Evolutionary conservation across 2,797 vertebrate genomes (phyloP), one percentile per base, ranked within the genome.

Genomic region (Spinus olivaceus): DNA sequence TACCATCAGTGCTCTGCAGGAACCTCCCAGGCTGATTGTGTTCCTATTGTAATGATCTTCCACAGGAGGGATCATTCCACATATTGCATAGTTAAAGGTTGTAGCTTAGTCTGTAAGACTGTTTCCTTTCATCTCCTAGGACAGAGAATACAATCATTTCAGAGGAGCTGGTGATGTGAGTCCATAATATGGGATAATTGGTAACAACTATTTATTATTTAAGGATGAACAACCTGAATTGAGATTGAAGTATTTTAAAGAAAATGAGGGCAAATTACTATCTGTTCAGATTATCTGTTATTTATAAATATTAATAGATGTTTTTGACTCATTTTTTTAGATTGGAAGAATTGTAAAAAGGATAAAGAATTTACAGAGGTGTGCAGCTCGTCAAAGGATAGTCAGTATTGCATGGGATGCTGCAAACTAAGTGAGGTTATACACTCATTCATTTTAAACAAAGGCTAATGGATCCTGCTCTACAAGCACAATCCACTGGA

Each of bases 111-210:
- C 8, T 1, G 18, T 28, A 28, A 30, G 60, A 27, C 37, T 69
- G 25, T 79, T 88, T 54, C 42, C 42, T 44, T 30, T 14, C 11
- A 9, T 39, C 41, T 46, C 0, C 0, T 32, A 50, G 19, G 32
- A 23, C 69, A 59, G 56, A 59, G 30, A 73, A 33, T 4, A 21
- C 0, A 0, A 20, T 18, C 2, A 8, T 69, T 83, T 69, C 61
- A n/a, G 72, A 91, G 69, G 67, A 88, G 20, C 23, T 11, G 50
- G 7, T 28, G 20, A 71, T 16, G 3, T 33, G 4, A 44, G 76
- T 50, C 39, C 12, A 1, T 50, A 46, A 30, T 9, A 32, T 10
- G 10, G 28, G 54, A 82, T 4, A 87, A 22, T 23, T 74, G 41
- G 13, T 27, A 86, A 64, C 21, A 70, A 32, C 12, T 53, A 14